A percentile compares a stretch with the other conserved stretches of the same genome.
Conservation (phyloP, 2,888 invertebrate species). For the Eupeodes latifasciatus region DNA sequence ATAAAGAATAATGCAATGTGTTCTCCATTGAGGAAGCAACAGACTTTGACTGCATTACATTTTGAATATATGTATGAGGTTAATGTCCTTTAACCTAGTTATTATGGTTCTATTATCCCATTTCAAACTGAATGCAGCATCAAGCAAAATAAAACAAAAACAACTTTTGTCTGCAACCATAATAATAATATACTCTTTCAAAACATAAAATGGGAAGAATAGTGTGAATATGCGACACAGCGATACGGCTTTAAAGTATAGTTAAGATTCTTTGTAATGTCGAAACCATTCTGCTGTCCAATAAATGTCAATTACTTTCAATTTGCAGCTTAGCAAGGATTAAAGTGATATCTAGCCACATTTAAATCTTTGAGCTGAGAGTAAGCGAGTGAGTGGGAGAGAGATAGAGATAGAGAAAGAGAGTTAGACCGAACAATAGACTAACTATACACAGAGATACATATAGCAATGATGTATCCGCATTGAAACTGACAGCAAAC, state of each 20-base stretch:
- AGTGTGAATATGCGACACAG: no score
- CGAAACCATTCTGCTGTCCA: constrained; percentile 79
- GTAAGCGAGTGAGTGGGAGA: background rate
- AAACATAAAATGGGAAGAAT: background rate
- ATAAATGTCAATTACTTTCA: constrained; percentile 83
- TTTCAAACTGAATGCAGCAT: constrained; percentile 3
- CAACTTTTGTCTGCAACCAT: background rate
- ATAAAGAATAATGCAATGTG: no score
- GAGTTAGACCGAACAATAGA: constrained; percentile 37
- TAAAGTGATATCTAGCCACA: constrained; percentile 73
- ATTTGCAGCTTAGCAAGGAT: constrained; percentile 79
- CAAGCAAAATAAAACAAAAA: constrained; percentile 29
- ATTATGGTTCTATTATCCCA: constrained; percentile 6
- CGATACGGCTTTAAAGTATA: background rate
- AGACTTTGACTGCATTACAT: constrained; percentile 59
- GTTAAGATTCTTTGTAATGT: constrained; percentile 47
- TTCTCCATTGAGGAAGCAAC: background rate
- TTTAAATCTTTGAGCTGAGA: constrained; percentile 59
- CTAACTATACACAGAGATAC: constrained; percentile 20
- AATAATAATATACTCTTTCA: background rate
- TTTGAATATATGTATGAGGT: constrained; percentile 35
- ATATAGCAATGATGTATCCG: constrained; percentile 62
- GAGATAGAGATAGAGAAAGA: background rate
- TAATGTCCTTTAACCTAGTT: constrained; percentile 19
- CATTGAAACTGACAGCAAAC: constrained; percentile 64